phyloP scores from a whole-genome alignment of 2,888 invertebrate species.

The Orthosia cruda region DNA sequence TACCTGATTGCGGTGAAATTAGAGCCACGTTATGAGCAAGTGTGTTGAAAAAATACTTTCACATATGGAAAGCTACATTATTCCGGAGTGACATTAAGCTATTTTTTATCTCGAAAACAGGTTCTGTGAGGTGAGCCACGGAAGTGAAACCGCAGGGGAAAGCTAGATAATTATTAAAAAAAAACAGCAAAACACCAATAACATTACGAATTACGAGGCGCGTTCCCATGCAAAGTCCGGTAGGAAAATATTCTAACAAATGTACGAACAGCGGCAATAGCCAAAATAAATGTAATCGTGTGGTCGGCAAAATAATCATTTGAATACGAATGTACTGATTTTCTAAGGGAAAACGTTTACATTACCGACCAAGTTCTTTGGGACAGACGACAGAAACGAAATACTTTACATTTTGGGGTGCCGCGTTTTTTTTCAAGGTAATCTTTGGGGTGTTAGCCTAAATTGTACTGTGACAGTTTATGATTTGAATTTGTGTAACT shows the following conservation, averaged over 20 bases:
- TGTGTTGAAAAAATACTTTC: too few relatives aligned
- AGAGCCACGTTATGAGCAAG: too few relatives aligned
- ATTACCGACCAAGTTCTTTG: slow-evolving; percentile 60
- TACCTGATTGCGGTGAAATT: too few relatives aligned
- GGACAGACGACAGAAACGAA: slow-evolving; percentile 66
- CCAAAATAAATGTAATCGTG: slow-evolving; percentile 89
- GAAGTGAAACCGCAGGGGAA: too few relatives aligned
- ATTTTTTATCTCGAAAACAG: too few relatives aligned
- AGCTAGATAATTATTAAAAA: not conserved
- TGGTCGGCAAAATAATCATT: slow-evolving; percentile 89
- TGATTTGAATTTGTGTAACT: slow-evolving; percentile 14
- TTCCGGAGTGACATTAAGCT: too few relatives aligned
- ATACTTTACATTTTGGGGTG: slow-evolving; percentile 69
- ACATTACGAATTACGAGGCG: slow-evolving; percentile 47
- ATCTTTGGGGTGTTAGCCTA: not conserved
- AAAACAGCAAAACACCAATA: slow-evolving; percentile 21
- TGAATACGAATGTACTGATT: slow-evolving; percentile 91
- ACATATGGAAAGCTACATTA: too few relatives aligned
- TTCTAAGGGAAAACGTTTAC: slow-evolving; percentile 71
- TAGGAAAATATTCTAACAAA: slow-evolving; percentile 67
- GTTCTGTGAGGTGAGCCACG: too few relatives aligned
- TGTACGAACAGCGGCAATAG: slow-evolving; percentile 75
- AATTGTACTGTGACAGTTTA: slow-evolving; percentile 25
- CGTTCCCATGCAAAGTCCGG: slow-evolving; percentile 75
- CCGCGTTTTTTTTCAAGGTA: slow-evolving; percentile 46